Evolutionary conservation across 2,888 invertebrate genomes (phyloP).

Genomic region (Agrochola lychnidis): DNA sequence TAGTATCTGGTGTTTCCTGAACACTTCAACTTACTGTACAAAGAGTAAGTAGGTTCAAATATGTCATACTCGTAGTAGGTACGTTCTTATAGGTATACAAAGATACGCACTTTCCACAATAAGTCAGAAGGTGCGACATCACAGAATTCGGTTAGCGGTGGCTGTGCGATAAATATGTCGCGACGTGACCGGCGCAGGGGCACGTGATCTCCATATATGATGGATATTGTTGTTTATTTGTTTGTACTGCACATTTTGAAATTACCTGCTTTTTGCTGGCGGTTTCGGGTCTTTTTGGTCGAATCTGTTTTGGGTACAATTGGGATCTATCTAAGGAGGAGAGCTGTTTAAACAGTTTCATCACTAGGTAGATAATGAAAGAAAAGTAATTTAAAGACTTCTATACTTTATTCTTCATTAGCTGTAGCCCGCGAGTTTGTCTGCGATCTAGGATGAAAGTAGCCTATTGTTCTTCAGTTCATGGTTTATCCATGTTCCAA

Average conservation of each 20-base stretch:
- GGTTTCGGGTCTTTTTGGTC: neutral
- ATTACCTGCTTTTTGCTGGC: conserved; percentile 4
- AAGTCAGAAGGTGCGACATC: conserved; percentile 70
- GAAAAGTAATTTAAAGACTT: neutral
- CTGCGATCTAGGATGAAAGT: too few relatives aligned
- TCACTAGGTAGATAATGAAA: neutral
- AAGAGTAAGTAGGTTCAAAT: neutral
- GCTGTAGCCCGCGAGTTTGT: too few relatives aligned
- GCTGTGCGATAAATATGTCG: conserved; percentile 78
- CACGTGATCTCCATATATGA: conserved; percentile 75
- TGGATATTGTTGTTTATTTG: conserved; percentile 61
- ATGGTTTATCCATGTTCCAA: too few relatives aligned
- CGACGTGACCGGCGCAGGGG: conserved; percentile 77
- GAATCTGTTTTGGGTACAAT: neutral
- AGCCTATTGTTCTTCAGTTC: too few relatives aligned
- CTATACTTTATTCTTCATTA: neutral
- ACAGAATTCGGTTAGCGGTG: conserved; percentile 75
- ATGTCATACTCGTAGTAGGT: neutral
- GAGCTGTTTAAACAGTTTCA: neutral
- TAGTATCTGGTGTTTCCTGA: neutral
- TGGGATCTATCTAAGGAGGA: too few relatives aligned
- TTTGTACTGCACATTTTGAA: conserved; percentile 28
- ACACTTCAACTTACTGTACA: neutral
- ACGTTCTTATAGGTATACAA: neutral
- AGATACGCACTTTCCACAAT: conserved; percentile 74